Conservation (phyloP, 2,113 vertebrate genomes). For the Empidonax alnorum region DNA sequence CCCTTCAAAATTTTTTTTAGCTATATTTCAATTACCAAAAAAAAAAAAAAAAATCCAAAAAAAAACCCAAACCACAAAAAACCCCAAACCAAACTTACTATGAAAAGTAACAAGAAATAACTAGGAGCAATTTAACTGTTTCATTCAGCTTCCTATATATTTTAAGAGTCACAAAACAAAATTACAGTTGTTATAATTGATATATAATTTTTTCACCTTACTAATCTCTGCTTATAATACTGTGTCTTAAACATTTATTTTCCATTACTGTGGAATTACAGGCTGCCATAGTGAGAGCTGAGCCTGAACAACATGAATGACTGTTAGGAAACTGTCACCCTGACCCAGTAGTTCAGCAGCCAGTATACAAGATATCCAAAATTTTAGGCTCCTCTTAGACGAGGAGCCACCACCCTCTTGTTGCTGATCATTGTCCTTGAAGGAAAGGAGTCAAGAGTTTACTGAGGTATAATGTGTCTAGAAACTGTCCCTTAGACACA, state of each 20-base stretch:
- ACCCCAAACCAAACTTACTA: background rate
- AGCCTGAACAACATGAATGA: background rate
- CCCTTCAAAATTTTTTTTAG: rapidly evolving
- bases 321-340: background rate
- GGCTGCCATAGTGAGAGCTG: background rate
- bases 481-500: background rate
- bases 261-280: background rate
- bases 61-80: background rate
- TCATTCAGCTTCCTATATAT: background rate
- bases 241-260: background rate
- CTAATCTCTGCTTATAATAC: background rate
- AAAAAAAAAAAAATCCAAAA: background rate
- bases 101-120: background rate
- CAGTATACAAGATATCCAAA: background rate
- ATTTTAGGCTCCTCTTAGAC: background rate
- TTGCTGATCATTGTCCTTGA: background rate
- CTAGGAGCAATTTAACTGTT: background rate
- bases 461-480: background rate
- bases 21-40: background rate
- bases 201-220: background rate
- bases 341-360: background rate
- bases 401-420: background rate
- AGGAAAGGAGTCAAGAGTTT: background rate
- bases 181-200: background rate
- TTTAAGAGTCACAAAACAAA: background rate